Conservation (phyloP, 1,140 invertebrate species). For the Drosophila guanche region DNA sequence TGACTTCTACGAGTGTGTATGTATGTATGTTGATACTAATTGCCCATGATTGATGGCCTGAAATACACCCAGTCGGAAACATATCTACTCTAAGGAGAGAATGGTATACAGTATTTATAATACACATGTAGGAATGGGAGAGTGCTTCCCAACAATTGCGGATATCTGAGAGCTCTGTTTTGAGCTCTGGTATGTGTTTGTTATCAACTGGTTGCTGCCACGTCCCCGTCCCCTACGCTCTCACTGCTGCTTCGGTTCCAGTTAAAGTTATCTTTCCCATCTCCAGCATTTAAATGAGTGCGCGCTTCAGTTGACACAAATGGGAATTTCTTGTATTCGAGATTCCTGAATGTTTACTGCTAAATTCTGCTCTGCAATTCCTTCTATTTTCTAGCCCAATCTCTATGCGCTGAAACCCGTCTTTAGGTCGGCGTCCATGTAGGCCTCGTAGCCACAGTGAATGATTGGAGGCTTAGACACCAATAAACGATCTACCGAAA, state of each 20-base stretch:
- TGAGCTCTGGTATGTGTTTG: constrained; percentile 18
- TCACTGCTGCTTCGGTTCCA: constrained; percentile 9
- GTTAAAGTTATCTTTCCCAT: constrained; percentile 9
- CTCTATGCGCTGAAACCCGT: neutral
- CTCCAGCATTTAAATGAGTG: constrained; percentile 38
- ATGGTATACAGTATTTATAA: too few relatives aligned
- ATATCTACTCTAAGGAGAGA: too few relatives aligned
- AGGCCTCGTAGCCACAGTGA: too few relatives aligned
- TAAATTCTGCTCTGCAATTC: constrained; percentile 26
- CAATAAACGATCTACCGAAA: too few relatives aligned
- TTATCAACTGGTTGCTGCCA: constrained; percentile 35
- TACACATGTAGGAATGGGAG: too few relatives aligned
- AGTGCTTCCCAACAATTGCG: too few relatives aligned
- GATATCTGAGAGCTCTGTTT: neutral
- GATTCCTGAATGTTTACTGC: constrained; percentile 22
- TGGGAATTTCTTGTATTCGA: constrained; percentile 62
- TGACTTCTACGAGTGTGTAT: neutral
- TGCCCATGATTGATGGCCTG: too few relatives aligned
- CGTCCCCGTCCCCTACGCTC: constrained; percentile 1
- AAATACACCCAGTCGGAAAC: too few relatives aligned
- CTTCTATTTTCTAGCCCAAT: constrained; percentile 31
- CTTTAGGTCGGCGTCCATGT: too few relatives aligned
- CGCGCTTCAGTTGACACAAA: constrained; percentile 48
- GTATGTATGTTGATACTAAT: too few relatives aligned
- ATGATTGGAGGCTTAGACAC: too few relatives aligned